These are phyloP conservation scores for Nilaparvata lugens DNA, from an alignment of 1,140 invertebrate species.

Conservation along the genomic window DNA sequence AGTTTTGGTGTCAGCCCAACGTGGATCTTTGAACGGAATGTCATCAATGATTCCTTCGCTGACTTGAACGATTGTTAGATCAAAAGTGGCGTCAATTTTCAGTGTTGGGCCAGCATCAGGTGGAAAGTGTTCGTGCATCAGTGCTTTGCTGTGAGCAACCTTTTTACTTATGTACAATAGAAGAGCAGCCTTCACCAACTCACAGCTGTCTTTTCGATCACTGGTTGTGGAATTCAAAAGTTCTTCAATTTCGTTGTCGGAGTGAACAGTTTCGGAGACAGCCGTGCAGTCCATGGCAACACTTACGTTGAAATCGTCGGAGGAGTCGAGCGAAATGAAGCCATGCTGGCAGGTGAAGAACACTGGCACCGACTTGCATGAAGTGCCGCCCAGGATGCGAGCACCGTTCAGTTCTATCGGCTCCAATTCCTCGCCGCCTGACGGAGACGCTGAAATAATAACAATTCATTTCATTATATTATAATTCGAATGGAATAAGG, in stretches of 20 bases:
- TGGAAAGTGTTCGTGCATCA: conserved; percentile 60
- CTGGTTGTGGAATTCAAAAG: conserved; percentile 36
- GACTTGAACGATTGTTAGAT: conserved; percentile 57
- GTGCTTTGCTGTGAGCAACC: conserved; percentile 47
- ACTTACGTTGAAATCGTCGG: conserved; percentile 39
- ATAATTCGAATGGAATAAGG: no score
- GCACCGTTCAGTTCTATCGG: conserved; percentile 49
- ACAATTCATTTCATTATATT: no score
- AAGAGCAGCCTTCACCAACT: conserved; percentile 70
- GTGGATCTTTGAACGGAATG: conserved; percentile 76
- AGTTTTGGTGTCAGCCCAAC: conserved; percentile 49
- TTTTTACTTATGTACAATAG: conserved; percentile 51
- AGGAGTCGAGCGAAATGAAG: conserved; percentile 47
- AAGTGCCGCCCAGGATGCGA: conserved; percentile 54
- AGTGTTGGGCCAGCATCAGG: conserved; percentile 37
- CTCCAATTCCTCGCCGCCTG: conserved; percentile 46
- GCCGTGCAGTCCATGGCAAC: conserved; percentile 13
- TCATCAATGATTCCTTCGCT: conserved; percentile 78
- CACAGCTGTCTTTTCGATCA: conserved; percentile 49
- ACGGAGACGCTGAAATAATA: conserved; percentile 22
- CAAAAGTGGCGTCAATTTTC: conserved; percentile 49
- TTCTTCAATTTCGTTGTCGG: conserved; percentile 52
- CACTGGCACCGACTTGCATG: conserved; percentile 49
- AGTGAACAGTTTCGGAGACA: conserved; percentile 8
- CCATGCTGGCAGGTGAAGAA: conserved; percentile 57